Conservation (phyloP, 2,888 invertebrate genomes). For the Mimumesa dahlbomi region DNA sequence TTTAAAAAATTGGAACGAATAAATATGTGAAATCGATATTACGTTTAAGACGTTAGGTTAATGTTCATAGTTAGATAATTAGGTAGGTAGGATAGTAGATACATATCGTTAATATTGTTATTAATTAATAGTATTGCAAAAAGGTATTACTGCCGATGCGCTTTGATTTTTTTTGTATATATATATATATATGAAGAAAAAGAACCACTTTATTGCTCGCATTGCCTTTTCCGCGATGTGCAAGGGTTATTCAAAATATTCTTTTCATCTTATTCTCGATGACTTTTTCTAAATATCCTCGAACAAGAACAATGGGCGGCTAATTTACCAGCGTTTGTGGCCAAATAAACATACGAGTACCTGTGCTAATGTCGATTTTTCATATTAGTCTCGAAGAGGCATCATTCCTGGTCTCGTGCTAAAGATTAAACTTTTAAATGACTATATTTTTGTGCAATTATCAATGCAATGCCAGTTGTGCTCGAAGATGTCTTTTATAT, state of each 20-base stretch:
- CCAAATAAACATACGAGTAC: slow-evolving; percentile 23
- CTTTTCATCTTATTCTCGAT: background rate
- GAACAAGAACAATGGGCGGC: background rate
- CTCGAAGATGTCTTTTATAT: slow-evolving; percentile 23
- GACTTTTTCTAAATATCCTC: background rate
- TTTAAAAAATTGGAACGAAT: slow-evolving; percentile 47
- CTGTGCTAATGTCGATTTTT: slow-evolving; percentile 33
- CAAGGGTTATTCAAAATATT: slow-evolving; percentile 1
- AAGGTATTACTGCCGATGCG: slow-evolving; percentile 71
- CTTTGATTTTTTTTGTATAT: slow-evolving; percentile 71
- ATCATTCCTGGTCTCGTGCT: slow-evolving; percentile 27
- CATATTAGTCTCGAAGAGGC: slow-evolving; percentile 28
- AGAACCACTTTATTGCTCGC: background rate
- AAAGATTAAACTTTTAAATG: background rate
- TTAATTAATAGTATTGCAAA: slow-evolving; percentile 74
- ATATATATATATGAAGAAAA: too few species aligned
- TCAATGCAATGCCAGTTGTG: background rate
- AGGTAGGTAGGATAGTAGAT: slow-evolving; percentile 68
- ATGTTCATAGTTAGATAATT: slow-evolving; percentile 71
- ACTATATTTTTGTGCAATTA: slow-evolving; percentile 48
- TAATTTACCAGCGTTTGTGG: background rate
- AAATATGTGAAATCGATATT: slow-evolving; percentile 63
- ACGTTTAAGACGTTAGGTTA: slow-evolving; percentile 74
- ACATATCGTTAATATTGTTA: slow-evolving; percentile 78
- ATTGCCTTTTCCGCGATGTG: background rate